phyloP scores from a whole-genome alignment of 1,140 invertebrate species.

The Tetramorium alpestre region DNA sequence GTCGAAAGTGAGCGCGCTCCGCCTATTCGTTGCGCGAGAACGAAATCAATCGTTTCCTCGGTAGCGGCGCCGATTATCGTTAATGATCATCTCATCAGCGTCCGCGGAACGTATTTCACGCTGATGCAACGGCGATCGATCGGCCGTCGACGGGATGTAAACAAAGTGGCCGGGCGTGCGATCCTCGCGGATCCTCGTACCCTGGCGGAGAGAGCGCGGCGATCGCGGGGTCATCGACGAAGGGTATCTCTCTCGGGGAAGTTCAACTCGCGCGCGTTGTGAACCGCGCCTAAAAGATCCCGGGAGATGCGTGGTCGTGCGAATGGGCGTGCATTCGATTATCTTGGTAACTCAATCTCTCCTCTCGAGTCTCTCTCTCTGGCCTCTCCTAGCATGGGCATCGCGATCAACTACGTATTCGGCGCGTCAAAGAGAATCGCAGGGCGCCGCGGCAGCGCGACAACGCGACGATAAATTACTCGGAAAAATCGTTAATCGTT shows the following conservation, averaged over 20 bases:
- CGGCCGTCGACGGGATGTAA: slow-evolving; percentile 23
- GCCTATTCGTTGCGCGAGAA: neutral
- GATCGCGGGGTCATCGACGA: slow-evolving; percentile 25
- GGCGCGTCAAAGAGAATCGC: slow-evolving; percentile 54
- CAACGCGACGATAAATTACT: neutral
- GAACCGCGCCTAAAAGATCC: slow-evolving; percentile 72
- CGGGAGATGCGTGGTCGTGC: slow-evolving; percentile 74
- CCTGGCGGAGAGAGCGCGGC: neutral
- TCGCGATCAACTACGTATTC: slow-evolving; percentile 55
- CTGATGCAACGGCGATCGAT: slow-evolving; percentile 25
- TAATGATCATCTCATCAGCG: slow-evolving; percentile 41
- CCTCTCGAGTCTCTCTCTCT: slow-evolving; percentile 26
- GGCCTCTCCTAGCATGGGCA: slow-evolving; percentile 57
- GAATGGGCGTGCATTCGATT: slow-evolving; percentile 81
- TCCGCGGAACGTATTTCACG: slow-evolving; percentile 4
- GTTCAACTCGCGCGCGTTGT: slow-evolving; percentile 51
- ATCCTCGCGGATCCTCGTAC: neutral
- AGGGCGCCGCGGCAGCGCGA: neutral
- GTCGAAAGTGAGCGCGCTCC: neutral
- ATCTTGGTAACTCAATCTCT: slow-evolving; percentile 82
- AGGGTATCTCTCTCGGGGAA: slow-evolving; percentile 40
- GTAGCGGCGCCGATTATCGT: slow-evolving; percentile 39
- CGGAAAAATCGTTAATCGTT: neutral
- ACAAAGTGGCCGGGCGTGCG: neutral
- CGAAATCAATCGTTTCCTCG: slow-evolving; percentile 18